Percentiles rank a stretch among this genome's conserved stretches.
phyloP scores from a whole-genome alignment of 2,113 vertebrate species.

The Poecilia latipinna region DNA sequence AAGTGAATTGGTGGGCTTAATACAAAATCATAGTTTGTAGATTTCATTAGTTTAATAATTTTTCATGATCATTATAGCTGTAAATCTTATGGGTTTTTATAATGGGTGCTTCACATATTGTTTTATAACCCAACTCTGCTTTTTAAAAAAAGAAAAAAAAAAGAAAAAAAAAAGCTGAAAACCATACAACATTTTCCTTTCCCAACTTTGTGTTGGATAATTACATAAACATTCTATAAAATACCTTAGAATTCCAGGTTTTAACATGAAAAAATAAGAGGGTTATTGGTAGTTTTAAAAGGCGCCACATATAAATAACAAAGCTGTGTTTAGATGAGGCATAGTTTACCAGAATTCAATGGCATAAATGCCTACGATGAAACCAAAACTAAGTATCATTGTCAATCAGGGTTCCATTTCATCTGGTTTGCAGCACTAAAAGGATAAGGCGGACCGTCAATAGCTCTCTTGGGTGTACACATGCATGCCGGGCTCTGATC shows the following conservation, averaged over 20 bases:
- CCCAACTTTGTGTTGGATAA: background rate
- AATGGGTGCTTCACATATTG: background rate
- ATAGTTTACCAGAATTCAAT: too few relatives aligned
- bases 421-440: conserved; percentile 1
- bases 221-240: background rate
- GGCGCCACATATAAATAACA: too few relatives aligned
- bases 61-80: background rate
- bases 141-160: background rate
- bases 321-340: too few relatives aligned
- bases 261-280: too few relatives aligned
- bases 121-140: background rate
- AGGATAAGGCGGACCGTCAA: background rate
- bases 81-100: background rate
- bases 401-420: conserved; percentile 1
- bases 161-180: too few relatives aligned
- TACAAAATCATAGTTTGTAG: too few relatives aligned
- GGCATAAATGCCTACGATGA: background rate
- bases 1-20: too few relatives aligned
- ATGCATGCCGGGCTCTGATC: conserved; percentile 36
- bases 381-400: background rate
- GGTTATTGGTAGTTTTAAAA: too few relatives aligned
- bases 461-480: conserved; percentile 5
- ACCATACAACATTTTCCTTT: background rate
- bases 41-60: background rate
- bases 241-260: too few relatives aligned